Conservation (phyloP, 1,140 invertebrate genomes). For the Antheraea mylitta region DNA sequence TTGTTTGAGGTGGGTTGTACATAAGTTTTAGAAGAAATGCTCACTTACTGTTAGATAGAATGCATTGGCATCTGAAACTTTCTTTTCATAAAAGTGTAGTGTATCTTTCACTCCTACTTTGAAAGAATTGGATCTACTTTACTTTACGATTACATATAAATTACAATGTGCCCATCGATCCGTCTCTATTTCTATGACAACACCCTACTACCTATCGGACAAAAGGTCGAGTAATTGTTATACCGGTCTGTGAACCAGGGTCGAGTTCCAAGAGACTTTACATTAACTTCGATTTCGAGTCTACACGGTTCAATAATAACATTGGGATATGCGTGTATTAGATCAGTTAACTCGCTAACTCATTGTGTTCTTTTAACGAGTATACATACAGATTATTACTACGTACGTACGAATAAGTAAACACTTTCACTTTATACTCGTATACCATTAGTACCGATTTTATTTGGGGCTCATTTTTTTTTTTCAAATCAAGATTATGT, state of each 20-base stretch:
- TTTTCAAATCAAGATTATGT: no score
- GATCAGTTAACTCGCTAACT: conserved; percentile 8
- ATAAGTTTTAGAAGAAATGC: no score
- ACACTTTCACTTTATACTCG: no score
- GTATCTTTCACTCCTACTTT: no score
- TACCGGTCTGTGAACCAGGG: conserved; percentile 3
- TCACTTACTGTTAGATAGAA: no score
- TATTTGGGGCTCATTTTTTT: no score
- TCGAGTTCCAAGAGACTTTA: background rate
- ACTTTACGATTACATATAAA: background rate
- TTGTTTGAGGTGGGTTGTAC: no score
- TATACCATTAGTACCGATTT: no score
- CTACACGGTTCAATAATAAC: conserved; percentile 7
- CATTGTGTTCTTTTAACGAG: background rate
- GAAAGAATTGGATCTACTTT: no score
- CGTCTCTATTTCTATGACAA: conserved; percentile 1
- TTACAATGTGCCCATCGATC: background rate
- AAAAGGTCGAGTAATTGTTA: conserved; percentile 4
- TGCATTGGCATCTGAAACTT: no score
- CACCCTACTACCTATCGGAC: background rate
- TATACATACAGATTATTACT: background rate
- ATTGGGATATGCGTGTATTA: background rate
- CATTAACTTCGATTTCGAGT: background rate
- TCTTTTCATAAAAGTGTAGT: no score
- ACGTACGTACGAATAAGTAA: background rate